A percentile compares a stretch with the other conserved stretches of the same genome.
These are phyloP conservation scores for Resseliella maxima DNA, from an alignment of 2,888 invertebrate species.

Conservation along the genomic window DNA sequence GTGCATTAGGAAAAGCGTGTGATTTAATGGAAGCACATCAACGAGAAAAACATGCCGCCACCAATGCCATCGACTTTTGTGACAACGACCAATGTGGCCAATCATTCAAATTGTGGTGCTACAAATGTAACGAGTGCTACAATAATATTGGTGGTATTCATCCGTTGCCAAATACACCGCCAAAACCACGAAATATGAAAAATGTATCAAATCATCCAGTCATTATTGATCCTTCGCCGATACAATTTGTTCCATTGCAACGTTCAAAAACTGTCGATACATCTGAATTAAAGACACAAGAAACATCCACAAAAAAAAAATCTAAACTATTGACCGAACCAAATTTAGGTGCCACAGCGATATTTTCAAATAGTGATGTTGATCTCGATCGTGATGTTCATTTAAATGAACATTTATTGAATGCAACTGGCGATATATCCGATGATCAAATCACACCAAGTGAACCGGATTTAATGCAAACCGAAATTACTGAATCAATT, in stretches of 20 bases:
- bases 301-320: neutral
- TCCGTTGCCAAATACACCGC: constrained; percentile 31
- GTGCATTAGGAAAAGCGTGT: constrained; percentile 91
- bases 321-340: constrained; percentile 65
- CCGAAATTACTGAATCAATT: constrained; percentile 48
- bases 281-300: constrained; percentile 41
- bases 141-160: neutral
- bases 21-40: constrained; percentile 84
- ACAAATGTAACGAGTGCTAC: neutral
- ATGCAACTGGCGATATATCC: constrained; percentile 63
- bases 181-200: neutral
- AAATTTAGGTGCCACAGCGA: constrained; percentile 77
- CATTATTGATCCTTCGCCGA: constrained; percentile 61
- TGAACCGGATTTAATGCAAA: constrained; percentile 64
- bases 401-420: constrained; percentile 79
- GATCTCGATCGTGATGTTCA: constrained; percentile 81
- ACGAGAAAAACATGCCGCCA: constrained; percentile 63
- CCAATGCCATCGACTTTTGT: neutral
- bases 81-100: neutral
- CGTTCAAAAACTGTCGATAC: constrained; percentile 62
- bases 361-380: constrained; percentile 89
- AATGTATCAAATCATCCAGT: constrained; percentile 17
- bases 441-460: constrained; percentile 65
- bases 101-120: neutral
- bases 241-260: constrained; percentile 59